Conservation (phyloP, 2,888 invertebrate genomes). For the Drosophila antonietae region DNA sequence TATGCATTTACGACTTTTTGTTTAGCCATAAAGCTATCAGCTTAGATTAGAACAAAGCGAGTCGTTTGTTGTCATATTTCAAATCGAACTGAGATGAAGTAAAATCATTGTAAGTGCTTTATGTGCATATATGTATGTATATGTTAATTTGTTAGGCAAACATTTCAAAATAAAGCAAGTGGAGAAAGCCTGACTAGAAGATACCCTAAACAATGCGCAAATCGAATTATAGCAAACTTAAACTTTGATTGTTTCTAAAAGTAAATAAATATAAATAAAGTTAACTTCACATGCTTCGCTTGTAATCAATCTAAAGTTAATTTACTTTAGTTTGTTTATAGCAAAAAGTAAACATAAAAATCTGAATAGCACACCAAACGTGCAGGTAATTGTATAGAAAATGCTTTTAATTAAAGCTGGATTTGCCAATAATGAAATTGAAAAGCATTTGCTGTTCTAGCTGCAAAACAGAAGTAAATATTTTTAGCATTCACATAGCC, state of each 20-base stretch:
- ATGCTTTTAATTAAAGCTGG: constrained; percentile 8
- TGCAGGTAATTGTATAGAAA: constrained; percentile 20
- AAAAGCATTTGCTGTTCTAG: constrained; percentile 9
- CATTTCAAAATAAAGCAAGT: not conserved
- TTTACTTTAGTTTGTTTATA: not conserved
- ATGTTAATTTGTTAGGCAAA: not conserved
- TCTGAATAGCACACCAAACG: constrained; percentile 10
- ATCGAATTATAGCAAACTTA: no score
- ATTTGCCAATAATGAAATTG: constrained; percentile 21
- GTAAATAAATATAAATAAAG: not conserved
- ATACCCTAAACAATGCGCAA: not conserved
- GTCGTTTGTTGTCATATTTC: not conserved
- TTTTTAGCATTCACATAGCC: constrained; percentile 14
- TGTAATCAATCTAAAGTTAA: not conserved
- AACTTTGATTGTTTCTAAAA: not conserved
- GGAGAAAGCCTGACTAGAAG: not conserved
- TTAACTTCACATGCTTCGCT: no score
- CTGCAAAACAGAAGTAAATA: constrained; percentile 7
- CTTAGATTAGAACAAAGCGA: not conserved
- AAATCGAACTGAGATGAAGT: not conserved
- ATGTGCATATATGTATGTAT: not conserved
- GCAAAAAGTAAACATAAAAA: not conserved
- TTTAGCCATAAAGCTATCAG: not conserved
- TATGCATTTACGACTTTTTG: not conserved
- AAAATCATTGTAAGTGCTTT: constrained; percentile 4